Percentiles rank a stretch among this genome's conserved stretches.
Conservation (phyloP, 2,113 vertebrate species). For the Elachura formosa region DNA sequence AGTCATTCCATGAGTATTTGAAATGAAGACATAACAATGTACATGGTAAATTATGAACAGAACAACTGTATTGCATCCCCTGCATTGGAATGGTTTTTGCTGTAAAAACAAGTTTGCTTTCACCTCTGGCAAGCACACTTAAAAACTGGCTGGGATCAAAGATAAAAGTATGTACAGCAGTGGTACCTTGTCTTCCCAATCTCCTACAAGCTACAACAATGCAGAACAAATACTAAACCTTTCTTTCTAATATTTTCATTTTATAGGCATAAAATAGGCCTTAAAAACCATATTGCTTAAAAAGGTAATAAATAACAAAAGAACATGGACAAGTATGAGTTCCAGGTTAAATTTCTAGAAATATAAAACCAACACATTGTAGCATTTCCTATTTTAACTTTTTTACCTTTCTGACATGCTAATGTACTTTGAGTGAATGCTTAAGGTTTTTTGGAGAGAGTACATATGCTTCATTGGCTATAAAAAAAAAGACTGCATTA, state of each 20-base stretch:
- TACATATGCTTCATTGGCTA: background rate
- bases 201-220: background rate
- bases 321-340: background rate
- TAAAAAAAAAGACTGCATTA: background rate
- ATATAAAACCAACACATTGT: background rate
- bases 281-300: background rate
- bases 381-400: background rate
- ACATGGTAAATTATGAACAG: background rate
- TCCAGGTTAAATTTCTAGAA: background rate
- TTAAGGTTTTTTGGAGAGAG: background rate
- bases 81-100: background rate
- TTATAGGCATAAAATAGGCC: background rate
- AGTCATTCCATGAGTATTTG: background rate
- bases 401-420: background rate
- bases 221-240: background rate
- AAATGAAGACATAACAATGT: background rate
- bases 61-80: background rate
- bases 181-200: background rate
- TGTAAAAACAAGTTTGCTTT: background rate
- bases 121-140: background rate
- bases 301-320: background rate
- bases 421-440: background rate
- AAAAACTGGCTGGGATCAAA: background rate
- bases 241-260: background rate
- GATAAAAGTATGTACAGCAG: background rate